A percentile compares a stretch with the other conserved stretches of the same genome.
phyloP scores from a whole-genome alignment of 2,797 vertebrate species.

The Rhincodon typus region DNA sequence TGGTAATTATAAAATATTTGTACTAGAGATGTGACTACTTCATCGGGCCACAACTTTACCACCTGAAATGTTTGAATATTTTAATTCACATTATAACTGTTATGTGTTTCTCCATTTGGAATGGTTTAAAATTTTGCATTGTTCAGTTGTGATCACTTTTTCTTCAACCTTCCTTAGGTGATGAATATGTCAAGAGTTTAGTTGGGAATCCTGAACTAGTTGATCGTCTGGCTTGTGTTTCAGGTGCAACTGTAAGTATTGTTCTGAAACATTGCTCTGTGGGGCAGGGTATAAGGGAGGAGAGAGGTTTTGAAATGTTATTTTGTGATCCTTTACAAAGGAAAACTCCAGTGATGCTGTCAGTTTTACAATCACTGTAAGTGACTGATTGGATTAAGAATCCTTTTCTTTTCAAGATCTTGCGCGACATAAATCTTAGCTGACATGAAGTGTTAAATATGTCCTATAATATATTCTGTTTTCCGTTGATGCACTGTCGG shows the following conservation, averaged over 20 bases:
- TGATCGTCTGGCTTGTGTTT: slow-evolving; percentile 79
- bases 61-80: background rate
- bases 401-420: background rate
- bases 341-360: background rate
- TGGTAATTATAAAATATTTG: background rate
- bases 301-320: background rate
- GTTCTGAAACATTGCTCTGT: background rate
- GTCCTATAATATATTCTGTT: background rate
- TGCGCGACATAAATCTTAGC: background rate
- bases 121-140: background rate
- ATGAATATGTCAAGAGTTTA: slow-evolving; percentile 90
- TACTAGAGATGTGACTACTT: background rate
- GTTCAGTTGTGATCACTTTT: background rate
- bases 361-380: background rate
- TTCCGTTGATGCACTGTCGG: background rate
- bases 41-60: background rate
- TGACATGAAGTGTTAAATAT: background rate
- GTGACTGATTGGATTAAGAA: background rate
- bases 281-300: too few relatives aligned
- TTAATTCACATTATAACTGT: background rate
- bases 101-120: too few relatives aligned
- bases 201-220: slow-evolving; percentile 84
- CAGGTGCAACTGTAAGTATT: slow-evolving; percentile 57
- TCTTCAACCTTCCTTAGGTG: slow-evolving; percentile 59
- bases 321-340: background rate